Conservation (phyloP, 2,797 vertebrate genomes). For the Periophthalmus magnuspinnatus region DNA sequence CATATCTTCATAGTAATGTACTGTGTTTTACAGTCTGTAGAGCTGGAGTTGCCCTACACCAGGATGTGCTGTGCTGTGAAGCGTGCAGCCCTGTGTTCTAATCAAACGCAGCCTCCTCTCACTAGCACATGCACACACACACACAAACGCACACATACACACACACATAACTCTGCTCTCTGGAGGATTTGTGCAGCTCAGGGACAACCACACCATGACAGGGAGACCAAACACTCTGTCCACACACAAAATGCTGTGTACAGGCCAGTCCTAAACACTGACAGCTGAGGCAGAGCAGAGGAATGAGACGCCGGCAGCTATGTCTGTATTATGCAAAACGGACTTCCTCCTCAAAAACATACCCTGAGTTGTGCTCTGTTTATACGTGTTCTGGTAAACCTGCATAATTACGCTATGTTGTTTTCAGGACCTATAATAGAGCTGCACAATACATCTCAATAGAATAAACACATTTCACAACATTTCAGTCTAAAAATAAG, state of each 20-base stretch:
- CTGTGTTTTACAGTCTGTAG: too few relatives aligned
- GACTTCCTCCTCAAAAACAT: not conserved
- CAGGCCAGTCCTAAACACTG: constrained; percentile 19
- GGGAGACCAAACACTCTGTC: constrained; percentile 15
- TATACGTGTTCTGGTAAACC: not conserved
- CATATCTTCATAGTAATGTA: too few relatives aligned
- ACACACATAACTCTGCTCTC: constrained; percentile 13
- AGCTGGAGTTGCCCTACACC: constrained; percentile 15
- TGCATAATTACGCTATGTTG: not conserved
- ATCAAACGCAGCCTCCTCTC: constrained; percentile 47
- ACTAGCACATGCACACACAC: not conserved
- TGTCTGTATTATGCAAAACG: not conserved
- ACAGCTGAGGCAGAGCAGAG: constrained; percentile 2
- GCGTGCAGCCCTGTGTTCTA: constrained; percentile 46
- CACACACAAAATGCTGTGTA: constrained; percentile 27
- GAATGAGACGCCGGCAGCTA: not conserved
- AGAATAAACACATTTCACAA: too few relatives aligned
- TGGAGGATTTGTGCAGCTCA: constrained; percentile 17
- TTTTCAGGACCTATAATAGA: not conserved
- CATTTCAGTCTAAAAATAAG: too few relatives aligned
- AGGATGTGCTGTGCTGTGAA: constrained; percentile 51
- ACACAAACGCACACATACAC: too few relatives aligned
- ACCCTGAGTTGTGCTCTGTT: not conserved
- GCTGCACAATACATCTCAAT: too few relatives aligned
- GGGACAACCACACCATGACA: constrained; percentile 13